Conservation (phyloP, 2,888 invertebrate genomes). For the Eledone cirrhosa region DNA sequence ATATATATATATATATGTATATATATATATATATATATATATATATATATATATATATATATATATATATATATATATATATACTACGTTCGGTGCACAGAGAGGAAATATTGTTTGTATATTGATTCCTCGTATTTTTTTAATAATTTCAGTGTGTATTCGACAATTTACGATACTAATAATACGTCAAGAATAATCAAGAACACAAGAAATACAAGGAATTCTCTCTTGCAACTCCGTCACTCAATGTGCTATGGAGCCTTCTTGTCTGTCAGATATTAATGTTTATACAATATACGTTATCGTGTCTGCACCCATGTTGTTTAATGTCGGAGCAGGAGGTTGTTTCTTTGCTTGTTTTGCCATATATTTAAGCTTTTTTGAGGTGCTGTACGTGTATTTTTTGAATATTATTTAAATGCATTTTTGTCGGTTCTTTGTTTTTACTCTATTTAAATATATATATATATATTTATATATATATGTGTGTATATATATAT, state of each 20-base stretch:
- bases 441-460: not conserved
- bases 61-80: not conserved
- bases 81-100: not conserved
- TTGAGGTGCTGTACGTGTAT: not conserved
- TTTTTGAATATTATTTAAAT: not conserved
- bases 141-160: no score
- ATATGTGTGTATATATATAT: not conserved
- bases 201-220: no score
- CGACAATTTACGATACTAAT: no score
- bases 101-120: no score
- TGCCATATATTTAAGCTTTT: not conserved
- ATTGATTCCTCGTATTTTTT: no score
- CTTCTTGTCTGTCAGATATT: no score
- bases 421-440: not conserved
- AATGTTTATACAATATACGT: no score
- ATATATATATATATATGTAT: not conserved
- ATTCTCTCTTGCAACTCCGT: no score
- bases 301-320: not conserved
- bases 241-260: no score
- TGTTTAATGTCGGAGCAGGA: not conserved
- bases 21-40: not conserved
- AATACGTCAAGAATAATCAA: no score
- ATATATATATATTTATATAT: not conserved
- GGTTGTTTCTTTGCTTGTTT: not conserved
- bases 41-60: not conserved